Base-by-base conservation (phyloP, 1,140 invertebrate species). In the Camponotus floridanus region DNA sequence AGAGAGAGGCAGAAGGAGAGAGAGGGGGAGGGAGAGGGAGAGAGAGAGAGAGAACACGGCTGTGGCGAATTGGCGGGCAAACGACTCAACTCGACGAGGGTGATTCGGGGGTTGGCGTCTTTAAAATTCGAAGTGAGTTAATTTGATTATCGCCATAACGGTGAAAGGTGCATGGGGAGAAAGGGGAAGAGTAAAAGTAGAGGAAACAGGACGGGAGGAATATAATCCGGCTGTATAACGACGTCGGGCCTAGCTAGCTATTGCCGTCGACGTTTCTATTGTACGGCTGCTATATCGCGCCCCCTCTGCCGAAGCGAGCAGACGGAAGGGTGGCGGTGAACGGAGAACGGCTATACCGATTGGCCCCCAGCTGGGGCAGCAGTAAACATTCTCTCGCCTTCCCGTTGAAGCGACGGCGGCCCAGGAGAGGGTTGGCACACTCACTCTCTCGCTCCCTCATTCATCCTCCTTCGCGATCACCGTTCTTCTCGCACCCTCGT, bases 331-430 rank as follows among this genome's bases (percentile, higher is more conserved):
- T 70, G 85, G 76, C 62, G 33, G 85, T 59, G 85, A 85, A 88
- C 57, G 70, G 68, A 70, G 45, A 59, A 81, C 48, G 86, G 73
- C 86, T 87, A 88, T 90, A 94, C 94, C 91, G 94, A 94, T 94
- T 94, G 93, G 92, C 94, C 92, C 86, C 91, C 92, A 94, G 93
- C 91, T 94, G 92, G 92, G 91, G 92, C 86, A 93, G 92, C 91
- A 92, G 93, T 94, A 94, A 94, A 94, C 94, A 94, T 94, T 92
- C 91, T 88, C 91, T 89, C 91, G 87, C 91, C 88, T 87, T 87
- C 71, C 65, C 76, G 70, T 86, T 86, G 85, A 79, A n/a, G n/a
- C 42, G 71, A 74, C 79, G 31, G 68, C 67, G 80, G 18, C 42
- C 45, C 33, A 80, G 45, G 55, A 74, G 79, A 83, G 55, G 39